These are phyloP conservation scores for Anguilla pacifica DNA, from an alignment of 2,797 vertebrate species.

Conservation along the genomic window DNA sequence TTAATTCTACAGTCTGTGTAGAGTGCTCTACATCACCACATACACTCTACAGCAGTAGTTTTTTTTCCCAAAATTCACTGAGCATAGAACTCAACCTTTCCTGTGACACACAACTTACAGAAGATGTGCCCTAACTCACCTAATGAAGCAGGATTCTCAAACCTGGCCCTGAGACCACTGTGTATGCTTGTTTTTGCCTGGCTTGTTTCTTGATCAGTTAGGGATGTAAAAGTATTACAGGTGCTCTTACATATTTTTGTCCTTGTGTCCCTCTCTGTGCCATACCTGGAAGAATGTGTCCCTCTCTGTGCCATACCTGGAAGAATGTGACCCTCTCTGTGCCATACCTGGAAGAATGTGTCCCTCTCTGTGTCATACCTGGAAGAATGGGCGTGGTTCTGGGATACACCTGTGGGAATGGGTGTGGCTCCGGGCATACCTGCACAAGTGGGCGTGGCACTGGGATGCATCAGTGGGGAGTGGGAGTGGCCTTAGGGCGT, in stretches of 20 bases:
- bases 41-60: neutral
- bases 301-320: too few relatives aligned
- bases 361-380: too few relatives aligned
- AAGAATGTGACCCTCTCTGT: too few relatives aligned
- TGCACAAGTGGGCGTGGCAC: neutral
- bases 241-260: neutral
- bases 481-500: neutral
- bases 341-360: too few relatives aligned
- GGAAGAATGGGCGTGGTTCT: neutral
- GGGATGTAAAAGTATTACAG: neutral
- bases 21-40: neutral
- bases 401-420: neutral
- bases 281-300: neutral
- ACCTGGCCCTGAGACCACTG: too few relatives aligned
- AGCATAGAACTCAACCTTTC: neutral
- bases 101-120: too few relatives aligned
- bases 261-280: too few relatives aligned
- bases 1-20: neutral
- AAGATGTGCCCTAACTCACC: neutral
- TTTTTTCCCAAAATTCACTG: too few relatives aligned
- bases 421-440: neutral
- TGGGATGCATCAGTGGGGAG: neutral
- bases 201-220: neutral
- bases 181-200: neutral
- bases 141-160: too few relatives aligned